phyloP scores from a whole-genome alignment of 1,140 invertebrate genomes.

The Magallana gigas region DNA sequence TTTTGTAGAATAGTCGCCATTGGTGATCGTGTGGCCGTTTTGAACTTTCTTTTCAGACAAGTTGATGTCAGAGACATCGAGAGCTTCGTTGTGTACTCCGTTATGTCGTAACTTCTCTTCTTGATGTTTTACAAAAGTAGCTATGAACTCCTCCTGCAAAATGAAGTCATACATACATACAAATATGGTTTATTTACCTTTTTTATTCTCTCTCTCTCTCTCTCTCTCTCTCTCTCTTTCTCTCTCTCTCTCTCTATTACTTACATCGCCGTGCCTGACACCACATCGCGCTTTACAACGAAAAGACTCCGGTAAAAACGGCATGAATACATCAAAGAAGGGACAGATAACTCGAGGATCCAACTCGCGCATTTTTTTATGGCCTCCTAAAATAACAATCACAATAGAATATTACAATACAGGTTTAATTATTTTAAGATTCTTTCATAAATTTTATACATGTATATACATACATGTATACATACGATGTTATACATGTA shows the following conservation, averaged over 20 bases:
- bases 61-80: background rate
- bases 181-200: background rate
- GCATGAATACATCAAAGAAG: slow-evolving; percentile 59
- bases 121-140: background rate
- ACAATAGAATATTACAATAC: background rate
- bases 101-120: slow-evolving; percentile 2
- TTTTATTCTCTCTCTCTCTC: too few species aligned
- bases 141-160: slow-evolving; percentile 17
- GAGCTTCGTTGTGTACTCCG: background rate
- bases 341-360: slow-evolving; percentile 58
- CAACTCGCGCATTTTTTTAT: slow-evolving; percentile 43
- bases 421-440: too few species aligned
- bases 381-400: slow-evolving; percentile 35
- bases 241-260: background rate
- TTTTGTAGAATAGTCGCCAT: background rate
- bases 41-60: background rate
- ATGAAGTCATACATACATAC: background rate
- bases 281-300: slow-evolving; percentile 54
- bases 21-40: background rate
- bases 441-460: too few species aligned
- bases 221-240: too few species aligned
- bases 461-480: too few species aligned
- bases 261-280: slow-evolving; percentile 51
- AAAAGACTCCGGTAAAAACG: slow-evolving; percentile 53
- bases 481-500: too few species aligned